These are phyloP conservation scores for Ophioderma brevispina DNA, from an alignment of 35 echinoderm and acorn worm genomes.

Conservation along the genomic window DNA sequence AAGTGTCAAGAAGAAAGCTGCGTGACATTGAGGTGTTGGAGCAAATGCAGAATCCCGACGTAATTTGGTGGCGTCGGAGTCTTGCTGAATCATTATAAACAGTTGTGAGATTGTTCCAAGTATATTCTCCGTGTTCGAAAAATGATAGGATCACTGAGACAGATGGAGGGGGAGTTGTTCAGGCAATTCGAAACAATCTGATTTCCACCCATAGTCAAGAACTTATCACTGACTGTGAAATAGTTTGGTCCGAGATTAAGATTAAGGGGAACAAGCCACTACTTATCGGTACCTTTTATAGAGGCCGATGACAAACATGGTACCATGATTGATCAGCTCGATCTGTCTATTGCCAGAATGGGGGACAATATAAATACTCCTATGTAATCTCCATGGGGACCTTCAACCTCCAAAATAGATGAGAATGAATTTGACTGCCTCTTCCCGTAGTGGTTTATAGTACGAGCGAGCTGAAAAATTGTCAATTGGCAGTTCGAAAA, in stretches of 20 bases:
- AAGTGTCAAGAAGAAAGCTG: neutral
- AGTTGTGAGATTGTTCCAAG: neutral
- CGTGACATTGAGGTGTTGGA: neutral
- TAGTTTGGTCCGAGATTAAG: conserved; percentile 21
- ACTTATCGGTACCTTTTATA: conserved; percentile 14
- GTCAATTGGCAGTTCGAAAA: no score
- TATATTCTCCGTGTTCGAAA: neutral
- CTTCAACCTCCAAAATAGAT: conserved; percentile 11
- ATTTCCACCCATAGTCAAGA: neutral
- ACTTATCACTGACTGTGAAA: conserved; percentile 10
- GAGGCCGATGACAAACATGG: conserved; percentile 5
- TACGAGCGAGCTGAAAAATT: no score
- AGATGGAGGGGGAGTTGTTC: conserved; percentile 16
- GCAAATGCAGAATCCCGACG: neutral
- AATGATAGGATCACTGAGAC: neutral
- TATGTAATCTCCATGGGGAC: conserved; percentile 3
- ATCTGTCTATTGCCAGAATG: neutral
- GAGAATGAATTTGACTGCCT: no score
- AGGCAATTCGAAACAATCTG: neutral
- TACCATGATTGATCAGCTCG: neutral
- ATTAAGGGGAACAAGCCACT: conserved; percentile 7
- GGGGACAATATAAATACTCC: neutral
- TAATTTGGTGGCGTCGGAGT: conserved; percentile 29
- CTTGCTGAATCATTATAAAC: neutral
- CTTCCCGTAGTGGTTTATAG: no score